These are phyloP conservation scores for Mesochorus sp. DNA, from an alignment of 2,888 invertebrate genomes.

Conservation along the genomic window DNA sequence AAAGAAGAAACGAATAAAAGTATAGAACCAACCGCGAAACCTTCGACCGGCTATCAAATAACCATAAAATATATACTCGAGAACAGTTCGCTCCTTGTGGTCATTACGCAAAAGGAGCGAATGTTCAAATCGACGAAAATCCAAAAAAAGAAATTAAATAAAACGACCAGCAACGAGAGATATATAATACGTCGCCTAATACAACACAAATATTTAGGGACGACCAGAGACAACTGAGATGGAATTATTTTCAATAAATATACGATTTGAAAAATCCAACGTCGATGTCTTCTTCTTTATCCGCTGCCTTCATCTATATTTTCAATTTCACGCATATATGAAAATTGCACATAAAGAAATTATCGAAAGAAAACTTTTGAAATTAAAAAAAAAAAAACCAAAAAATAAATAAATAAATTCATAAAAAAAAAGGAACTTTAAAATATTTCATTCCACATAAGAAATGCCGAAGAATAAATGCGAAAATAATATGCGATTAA, in stretches of 20 bases:
- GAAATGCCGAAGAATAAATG: too few relatives aligned
- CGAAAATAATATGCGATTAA: too few relatives aligned
- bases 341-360: neutral
- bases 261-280: conserved; percentile 60
- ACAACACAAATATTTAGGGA: conserved; percentile 61
- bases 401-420: neutral
- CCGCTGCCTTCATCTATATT: neutral
- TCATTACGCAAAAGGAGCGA: neutral
- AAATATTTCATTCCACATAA: too few relatives aligned
- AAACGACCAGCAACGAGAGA: conserved; percentile 55
- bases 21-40: conserved; percentile 14
- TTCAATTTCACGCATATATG: neutral
- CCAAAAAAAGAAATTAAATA: conserved; percentile 21
- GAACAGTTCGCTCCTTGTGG: neutral
- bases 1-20: conserved; percentile 21
- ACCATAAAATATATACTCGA: neutral
- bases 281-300: neutral
- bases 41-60: conserved; percentile 21
- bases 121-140: conserved; percentile 14
- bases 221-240: conserved; percentile 60
- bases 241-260: conserved; percentile 69
- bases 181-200: conserved; percentile 61
- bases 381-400: too few relatives aligned
- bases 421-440: neutral
- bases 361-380: too few relatives aligned